phyloP scores from a whole-genome alignment of 1,140 invertebrate genomes.

The Pseudomyrmex gracilis region DNA sequence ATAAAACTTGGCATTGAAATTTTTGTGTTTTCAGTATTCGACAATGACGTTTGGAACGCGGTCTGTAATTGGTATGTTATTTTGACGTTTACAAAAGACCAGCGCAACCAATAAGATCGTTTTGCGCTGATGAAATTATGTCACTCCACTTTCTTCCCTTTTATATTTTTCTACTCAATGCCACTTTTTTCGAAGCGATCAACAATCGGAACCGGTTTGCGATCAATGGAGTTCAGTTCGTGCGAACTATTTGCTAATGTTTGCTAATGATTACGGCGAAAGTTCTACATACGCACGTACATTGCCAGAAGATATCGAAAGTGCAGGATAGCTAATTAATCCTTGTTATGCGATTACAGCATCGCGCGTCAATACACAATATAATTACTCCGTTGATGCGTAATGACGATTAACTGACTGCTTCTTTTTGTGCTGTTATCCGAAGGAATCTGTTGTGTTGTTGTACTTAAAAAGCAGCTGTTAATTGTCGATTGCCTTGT shows the following conservation, averaged over 20 bases:
- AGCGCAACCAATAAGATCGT: too few species aligned
- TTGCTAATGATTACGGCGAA: conserved; percentile 47
- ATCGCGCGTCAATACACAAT: conserved; percentile 38
- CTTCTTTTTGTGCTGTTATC: background rate
- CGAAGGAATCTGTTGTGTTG: background rate
- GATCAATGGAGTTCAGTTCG: conserved; percentile 32
- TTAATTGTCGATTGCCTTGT: conserved; percentile 24
- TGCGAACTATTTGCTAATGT: conserved; percentile 18
- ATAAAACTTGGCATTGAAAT: too few species aligned
- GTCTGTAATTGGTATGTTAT: too few species aligned
- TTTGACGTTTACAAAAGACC: too few species aligned
- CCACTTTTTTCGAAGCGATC: conserved; percentile 15
- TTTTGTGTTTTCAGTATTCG: too few species aligned
- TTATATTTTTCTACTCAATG: conserved; percentile 7
- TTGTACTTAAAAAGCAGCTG: background rate
- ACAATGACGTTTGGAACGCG: too few species aligned
- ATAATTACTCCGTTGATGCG: conserved; percentile 26
- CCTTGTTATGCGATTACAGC: conserved; percentile 5
- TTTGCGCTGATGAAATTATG: background rate
- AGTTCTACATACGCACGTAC: background rate
- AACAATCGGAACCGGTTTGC: conserved; percentile 22
- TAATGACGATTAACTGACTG: background rate
- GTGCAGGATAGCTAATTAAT: conserved; percentile 45
- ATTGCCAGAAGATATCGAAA: conserved; percentile 45
- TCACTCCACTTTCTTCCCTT: background rate